Evolutionary conservation across 1,140 invertebrate species (phyloP), one percentile per base, ranked within the genome.

Genomic region (Philopotamus ludificatus): DNA sequence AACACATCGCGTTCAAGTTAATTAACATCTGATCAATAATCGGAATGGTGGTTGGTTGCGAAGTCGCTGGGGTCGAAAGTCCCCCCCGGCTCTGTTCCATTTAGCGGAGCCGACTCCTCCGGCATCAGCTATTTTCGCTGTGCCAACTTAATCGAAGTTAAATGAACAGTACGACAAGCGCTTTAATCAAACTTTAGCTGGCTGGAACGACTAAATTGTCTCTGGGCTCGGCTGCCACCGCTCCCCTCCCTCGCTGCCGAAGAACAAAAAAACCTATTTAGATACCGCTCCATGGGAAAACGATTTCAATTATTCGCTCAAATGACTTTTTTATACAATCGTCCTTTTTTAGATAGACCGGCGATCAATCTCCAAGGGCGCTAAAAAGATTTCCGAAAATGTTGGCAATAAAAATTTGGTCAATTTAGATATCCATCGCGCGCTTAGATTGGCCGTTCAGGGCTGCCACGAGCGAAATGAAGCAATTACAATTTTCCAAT

Each of bases 131-230:
- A 25, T 47, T 58, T 55, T 57, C 55, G 51, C 39, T 44, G 12
- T 62, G 67, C 57, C 63, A 60, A 69, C 78, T 81, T 80, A 81
- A 81, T 81, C 77, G 77, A 80, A 79, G 77, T 81, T 81, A 78
- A 81, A 81, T 81, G 78, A 81, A 81, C 78, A 80, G 78, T 78
- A 75, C 76, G 79, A 81, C 79, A 81, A 78, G 72, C 76, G 54
- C 78, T 76, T 81, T 81, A 80, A 81, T 81, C 79, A 81, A 81
- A 80, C 78, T 81, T 80, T 76, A 75, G 72, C 60, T 18, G 63
- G 58, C 41, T 55, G 59, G 44, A 58, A 69, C 63, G 58, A 63
- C 67, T 69, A 65, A 62, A 69, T 69, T 54, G 62, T 51, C 23
- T 47, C 51, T 9, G 8, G 54, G 23, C 12, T 9, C 28, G 21